Percentiles rank a stretch among this genome's conserved stretches.
These are phyloP conservation scores for Crotalus tigris DNA, from an alignment of 2,113 vertebrate species.

Conservation along the genomic window DNA sequence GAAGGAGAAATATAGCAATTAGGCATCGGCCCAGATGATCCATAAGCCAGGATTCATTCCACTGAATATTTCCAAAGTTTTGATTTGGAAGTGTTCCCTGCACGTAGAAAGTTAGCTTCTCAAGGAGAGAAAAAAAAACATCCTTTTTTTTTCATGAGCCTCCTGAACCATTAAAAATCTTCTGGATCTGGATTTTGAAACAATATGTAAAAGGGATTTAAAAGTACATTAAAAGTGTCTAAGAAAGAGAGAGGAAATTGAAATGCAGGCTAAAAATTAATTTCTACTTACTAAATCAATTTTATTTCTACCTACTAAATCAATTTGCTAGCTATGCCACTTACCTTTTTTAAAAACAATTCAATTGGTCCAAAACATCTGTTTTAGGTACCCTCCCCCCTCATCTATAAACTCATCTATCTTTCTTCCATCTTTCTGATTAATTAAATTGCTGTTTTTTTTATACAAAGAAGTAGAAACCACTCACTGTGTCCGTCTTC, in stretches of 20 bases:
- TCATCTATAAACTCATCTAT: not conserved
- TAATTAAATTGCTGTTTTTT: not conserved
- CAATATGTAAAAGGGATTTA: not conserved
- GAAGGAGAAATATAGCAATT: not conserved
- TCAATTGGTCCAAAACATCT: not conserved
- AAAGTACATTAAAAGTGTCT: not conserved
- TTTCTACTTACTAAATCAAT: not conserved
- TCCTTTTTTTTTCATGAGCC: no score
- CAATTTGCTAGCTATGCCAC: not conserved
- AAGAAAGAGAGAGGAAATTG: no score
- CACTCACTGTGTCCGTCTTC: constrained; percentile 34
- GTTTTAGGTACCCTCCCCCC: not conserved
- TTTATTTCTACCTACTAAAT: no score
- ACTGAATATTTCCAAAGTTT: no score
- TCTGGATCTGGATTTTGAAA: not conserved
- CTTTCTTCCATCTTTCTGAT: not conserved
- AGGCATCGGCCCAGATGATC: no score
- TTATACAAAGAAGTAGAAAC: not conserved
- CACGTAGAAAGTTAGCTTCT: not conserved
- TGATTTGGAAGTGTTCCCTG: not conserved
- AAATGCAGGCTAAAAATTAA: not conserved
- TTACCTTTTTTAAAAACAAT: not conserved
- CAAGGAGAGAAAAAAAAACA: no score
- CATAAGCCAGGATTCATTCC: no score
- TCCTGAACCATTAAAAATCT: not conserved